These are phyloP conservation scores for Leptodactylus fallax DNA, from an alignment of 2,797 vertebrate species.

Conservation along the genomic window DNA sequence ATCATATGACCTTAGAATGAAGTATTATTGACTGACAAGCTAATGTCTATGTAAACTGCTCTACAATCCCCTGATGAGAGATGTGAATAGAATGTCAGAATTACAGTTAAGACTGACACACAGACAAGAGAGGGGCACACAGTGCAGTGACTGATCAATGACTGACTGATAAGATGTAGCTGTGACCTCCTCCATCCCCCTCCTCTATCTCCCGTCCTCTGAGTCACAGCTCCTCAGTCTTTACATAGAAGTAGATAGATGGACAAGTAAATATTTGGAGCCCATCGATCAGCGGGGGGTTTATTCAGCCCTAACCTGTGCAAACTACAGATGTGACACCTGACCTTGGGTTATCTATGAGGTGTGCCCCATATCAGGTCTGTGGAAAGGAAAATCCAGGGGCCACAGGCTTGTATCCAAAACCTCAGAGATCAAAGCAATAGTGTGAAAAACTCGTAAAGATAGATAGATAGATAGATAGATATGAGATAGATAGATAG, in stretches of 20 bases:
- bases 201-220: not conserved
- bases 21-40: too few relatives aligned
- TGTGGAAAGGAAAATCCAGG: too few relatives aligned
- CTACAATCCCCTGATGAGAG: too few relatives aligned
- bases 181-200: not conserved
- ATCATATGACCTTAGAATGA: too few relatives aligned
- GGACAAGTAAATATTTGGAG: conserved; percentile 41
- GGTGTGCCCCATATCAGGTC: not conserved
- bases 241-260: conserved; percentile 9
- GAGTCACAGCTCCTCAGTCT: conserved; percentile 11
- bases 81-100: too few relatives aligned
- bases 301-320: not conserved
- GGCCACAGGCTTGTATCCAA: too few relatives aligned
- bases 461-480: too few relatives aligned
- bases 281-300: not conserved
- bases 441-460: too few relatives aligned
- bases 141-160: too few relatives aligned
- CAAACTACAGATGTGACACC: not conserved
- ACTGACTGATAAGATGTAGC: not conserved
- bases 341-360: not conserved
- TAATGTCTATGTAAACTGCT: too few relatives aligned
- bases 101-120: not conserved
- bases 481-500: too few relatives aligned
- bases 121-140: not conserved
- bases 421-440: too few relatives aligned